Conservation (phyloP, 2,888 invertebrate genomes). For the Spodoptera picta region DNA sequence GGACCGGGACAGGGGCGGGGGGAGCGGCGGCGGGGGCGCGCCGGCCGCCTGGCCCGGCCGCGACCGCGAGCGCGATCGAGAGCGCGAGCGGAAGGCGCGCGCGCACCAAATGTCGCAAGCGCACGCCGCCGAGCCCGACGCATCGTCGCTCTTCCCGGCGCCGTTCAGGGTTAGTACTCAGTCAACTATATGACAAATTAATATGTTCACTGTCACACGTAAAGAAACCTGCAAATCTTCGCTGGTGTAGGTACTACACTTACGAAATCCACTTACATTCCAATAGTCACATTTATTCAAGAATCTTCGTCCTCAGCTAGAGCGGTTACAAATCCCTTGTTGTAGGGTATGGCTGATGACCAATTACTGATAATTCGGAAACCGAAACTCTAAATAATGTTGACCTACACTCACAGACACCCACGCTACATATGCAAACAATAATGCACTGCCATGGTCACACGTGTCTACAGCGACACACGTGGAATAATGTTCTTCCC, state of each 20-base stretch:
- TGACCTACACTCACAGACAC: slow-evolving; percentile 3
- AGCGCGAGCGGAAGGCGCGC: slow-evolving; percentile 93
- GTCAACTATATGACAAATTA: slow-evolving; percentile 5
- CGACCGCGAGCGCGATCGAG: slow-evolving; percentile 93
- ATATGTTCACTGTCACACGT: too few relatives aligned
- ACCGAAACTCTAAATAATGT: too few relatives aligned
- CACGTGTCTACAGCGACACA: slow-evolving; percentile 8
- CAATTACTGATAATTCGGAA: too few relatives aligned
- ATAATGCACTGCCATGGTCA: slow-evolving; percentile 29
- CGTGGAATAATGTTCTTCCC: slow-evolving; percentile 34
- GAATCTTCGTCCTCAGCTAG: too few relatives aligned
- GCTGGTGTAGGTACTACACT: too few relatives aligned
- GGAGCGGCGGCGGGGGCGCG: slow-evolving; percentile 71
- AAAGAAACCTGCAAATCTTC: too few relatives aligned
- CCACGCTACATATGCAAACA: slow-evolving; percentile 1
- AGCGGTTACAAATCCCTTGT: too few relatives aligned
- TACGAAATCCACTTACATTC: too few relatives aligned
- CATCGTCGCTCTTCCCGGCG: slow-evolving; percentile 90
- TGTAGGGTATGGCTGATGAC: too few relatives aligned
- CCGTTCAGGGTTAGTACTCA: slow-evolving; percentile 89
- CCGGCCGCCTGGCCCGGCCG: slow-evolving; percentile 74
- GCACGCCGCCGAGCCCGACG: slow-evolving; percentile 89
- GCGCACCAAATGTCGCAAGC: slow-evolving; percentile 92
- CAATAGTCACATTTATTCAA: too few relatives aligned
- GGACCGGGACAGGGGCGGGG: slow-evolving; percentile 83